Conservation (phyloP, 2,113 vertebrate species). For the Hypomesus transpacificus region DNA sequence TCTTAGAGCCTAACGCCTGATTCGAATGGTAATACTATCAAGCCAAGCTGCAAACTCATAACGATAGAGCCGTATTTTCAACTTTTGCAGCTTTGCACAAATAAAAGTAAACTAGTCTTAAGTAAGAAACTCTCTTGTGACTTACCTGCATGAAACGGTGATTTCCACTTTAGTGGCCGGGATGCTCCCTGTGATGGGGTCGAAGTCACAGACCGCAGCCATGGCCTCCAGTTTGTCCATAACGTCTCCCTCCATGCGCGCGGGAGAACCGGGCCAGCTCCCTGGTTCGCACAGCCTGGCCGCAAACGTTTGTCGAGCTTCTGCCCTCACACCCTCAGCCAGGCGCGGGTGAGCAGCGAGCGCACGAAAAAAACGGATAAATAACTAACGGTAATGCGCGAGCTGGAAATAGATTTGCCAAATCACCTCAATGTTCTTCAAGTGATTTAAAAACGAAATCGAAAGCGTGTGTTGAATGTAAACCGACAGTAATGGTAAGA, state of each 20-base stretch:
- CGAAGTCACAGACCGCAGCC: conserved; percentile 81
- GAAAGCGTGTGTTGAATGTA: conserved; percentile 53
- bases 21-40: too few species aligned
- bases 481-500: conserved; percentile 20
- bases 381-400: conserved; percentile 21
- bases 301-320: conserved; percentile 17
- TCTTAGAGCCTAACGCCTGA: too few species aligned
- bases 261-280: conserved; percentile 59
- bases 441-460: conserved; percentile 32
- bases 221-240: conserved; percentile 84
- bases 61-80: too few species aligned
- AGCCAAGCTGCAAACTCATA: too few species aligned
- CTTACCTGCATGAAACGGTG: conserved; percentile 92
- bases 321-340: neutral
- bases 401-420: conserved; percentile 34
- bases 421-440: conserved; percentile 48
- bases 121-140: neutral
- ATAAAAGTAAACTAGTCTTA: too few species aligned
- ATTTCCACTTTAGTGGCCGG: conserved; percentile 95
- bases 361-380: conserved; percentile 33
- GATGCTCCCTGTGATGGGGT: conserved; percentile 81
- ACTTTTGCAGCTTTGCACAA: too few species aligned
- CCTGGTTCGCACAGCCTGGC: conserved; percentile 52
- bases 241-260: conserved; percentile 76
- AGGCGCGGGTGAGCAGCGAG: conserved; percentile 13